Conservation (phyloP, 2,113 vertebrate genomes). For the Synchiropus splendidus region DNA sequence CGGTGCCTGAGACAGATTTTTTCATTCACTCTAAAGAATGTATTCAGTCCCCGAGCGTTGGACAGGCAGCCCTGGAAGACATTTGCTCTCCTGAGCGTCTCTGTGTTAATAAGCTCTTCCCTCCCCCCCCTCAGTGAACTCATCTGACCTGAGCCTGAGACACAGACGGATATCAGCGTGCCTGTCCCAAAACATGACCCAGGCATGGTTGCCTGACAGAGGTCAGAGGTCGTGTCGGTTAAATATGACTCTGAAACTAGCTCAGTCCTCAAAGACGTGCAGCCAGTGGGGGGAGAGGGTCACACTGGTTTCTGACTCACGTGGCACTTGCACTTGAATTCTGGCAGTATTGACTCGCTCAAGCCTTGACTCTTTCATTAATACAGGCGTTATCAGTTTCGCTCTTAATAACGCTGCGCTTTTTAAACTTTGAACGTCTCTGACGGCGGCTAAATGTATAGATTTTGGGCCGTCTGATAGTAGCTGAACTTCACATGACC, state of each 20-base stretch:
- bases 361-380: too few relatives aligned
- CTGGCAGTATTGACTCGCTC: too few relatives aligned
- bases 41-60: constrained; percentile 6
- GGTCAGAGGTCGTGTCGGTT: constrained; percentile 47
- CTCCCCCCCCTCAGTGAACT: constrained; percentile 35
- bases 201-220: constrained; percentile 56
- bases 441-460: constrained; percentile 3
- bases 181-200: constrained; percentile 53
- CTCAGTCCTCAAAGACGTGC: constrained; percentile 5
- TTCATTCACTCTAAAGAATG: constrained; percentile 13
- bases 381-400: too few relatives aligned
- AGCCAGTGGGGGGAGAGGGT: neutral
- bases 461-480: constrained; percentile 17
- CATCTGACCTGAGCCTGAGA: constrained; percentile 24
- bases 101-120: constrained; percentile 23
- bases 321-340: constrained; percentile 34
- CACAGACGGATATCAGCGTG: constrained; percentile 38
- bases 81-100: constrained; percentile 13
- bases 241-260: constrained; percentile 45
- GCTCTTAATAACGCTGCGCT: too few relatives aligned
- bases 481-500: constrained; percentile 13
- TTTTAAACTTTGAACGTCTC: constrained; percentile 23
- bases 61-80: constrained; percentile 14
- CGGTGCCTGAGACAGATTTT: too few relatives aligned
- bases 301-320: constrained; percentile 4